These are phyloP conservation scores for Coranthus polyacanthus DNA, from an alignment of 2,797 vertebrate genomes.

Conservation along the genomic window DNA sequence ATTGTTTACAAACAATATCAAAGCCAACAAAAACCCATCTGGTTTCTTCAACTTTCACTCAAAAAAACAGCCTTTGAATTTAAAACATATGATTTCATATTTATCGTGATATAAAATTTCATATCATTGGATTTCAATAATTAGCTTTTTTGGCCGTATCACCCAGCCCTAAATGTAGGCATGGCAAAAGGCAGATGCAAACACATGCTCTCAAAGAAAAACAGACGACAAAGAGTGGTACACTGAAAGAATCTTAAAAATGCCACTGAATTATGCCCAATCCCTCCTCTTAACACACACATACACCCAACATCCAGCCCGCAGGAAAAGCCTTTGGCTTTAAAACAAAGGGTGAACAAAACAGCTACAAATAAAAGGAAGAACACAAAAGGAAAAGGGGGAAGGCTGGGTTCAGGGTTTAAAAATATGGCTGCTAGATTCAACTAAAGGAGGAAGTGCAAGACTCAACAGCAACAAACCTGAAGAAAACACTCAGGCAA, in stretches of 20 bases:
- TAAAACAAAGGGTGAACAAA: slow-evolving; percentile 65
- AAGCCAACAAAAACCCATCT: no score
- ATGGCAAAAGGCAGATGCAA: slow-evolving; percentile 2
- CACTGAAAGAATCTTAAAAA: slow-evolving; percentile 39
- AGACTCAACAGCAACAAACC: background rate
- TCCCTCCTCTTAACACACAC: slow-evolving; percentile 4
- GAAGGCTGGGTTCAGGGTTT: slow-evolving; percentile 39
- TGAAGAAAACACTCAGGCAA: background rate
- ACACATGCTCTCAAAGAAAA: slow-evolving; percentile 3
- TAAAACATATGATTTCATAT: no score
- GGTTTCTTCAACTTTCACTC: no score
- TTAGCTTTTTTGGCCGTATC: no score
- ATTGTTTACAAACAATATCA: no score
- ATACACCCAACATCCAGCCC: slow-evolving; percentile 11
- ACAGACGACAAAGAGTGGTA: background rate
- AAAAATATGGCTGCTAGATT: slow-evolving; percentile 45
- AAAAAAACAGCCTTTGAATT: no score
- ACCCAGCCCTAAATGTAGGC: no score
- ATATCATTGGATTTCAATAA: no score
- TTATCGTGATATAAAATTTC: no score
- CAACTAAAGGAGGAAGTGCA: slow-evolving; percentile 49
- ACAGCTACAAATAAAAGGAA: slow-evolving; percentile 54
- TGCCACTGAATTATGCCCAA: slow-evolving; percentile 15
- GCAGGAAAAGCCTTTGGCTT: slow-evolving; percentile 49
- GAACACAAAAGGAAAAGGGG: slow-evolving; percentile 53